Evolutionary conservation across 2,888 invertebrate genomes (phyloP).

Genomic region (Parnassius smintheus): DNA sequence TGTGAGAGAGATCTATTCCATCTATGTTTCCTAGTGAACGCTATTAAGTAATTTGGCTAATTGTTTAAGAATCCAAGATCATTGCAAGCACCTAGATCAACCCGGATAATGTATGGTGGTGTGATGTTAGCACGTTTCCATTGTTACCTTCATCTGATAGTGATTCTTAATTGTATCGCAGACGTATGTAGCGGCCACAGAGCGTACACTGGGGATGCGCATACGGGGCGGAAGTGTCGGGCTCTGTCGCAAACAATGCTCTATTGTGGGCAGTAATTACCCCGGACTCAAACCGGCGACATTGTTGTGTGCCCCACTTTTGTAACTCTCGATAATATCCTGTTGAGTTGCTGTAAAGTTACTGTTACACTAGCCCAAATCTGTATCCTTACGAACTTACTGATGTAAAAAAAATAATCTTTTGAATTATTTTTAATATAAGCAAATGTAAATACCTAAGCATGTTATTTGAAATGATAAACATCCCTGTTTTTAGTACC

Average conservation of each 20-base stretch:
- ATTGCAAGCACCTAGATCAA: too few species aligned
- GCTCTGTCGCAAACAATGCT: slow-evolving; percentile 61
- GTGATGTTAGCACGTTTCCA: slow-evolving; percentile 9
- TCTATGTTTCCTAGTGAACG: too few species aligned
- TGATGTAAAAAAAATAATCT: too few species aligned
- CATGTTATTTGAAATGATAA: too few species aligned
- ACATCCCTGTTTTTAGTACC: too few species aligned
- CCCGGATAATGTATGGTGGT: neutral
- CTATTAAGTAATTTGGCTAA: too few species aligned
- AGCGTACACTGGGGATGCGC: slow-evolving; percentile 53
- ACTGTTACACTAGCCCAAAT: slow-evolving; percentile 5
- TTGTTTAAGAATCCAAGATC: too few species aligned
- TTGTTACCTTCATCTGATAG: slow-evolving; percentile 12
- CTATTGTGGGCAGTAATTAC: slow-evolving; percentile 68
- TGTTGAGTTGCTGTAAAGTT: slow-evolving; percentile 21
- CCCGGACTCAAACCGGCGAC: slow-evolving; percentile 50
- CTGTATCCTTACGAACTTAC: too few species aligned
- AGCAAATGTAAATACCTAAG: too few species aligned
- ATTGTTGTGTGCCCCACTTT: slow-evolving; percentile 48
- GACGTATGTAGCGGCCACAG: slow-evolving; percentile 2
- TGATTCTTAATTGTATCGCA: slow-evolving; percentile 14
- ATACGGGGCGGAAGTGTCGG: slow-evolving; percentile 56
- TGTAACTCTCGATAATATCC: slow-evolving; percentile 31
- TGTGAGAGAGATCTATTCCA: too few species aligned
- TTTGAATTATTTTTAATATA: too few species aligned